These are phyloP conservation scores for Periphyllus acericola DNA, from an alignment of 2,888 invertebrate genomes.

Conservation along the genomic window DNA sequence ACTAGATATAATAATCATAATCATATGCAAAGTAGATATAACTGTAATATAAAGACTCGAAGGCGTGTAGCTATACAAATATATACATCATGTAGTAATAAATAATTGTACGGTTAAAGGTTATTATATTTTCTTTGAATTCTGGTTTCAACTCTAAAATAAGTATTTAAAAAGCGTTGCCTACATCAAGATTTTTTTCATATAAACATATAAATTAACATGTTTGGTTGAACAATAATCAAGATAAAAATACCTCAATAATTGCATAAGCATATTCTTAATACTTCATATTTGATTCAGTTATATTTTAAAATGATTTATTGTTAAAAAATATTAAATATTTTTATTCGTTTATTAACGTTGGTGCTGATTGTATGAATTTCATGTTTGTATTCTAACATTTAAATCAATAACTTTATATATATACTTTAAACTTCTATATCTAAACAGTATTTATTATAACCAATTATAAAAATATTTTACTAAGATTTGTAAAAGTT, in stretches of 20 bases:
- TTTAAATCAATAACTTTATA: not conserved
- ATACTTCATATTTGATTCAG: not conserved
- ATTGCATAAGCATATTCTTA: not conserved
- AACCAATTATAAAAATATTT: not conserved
- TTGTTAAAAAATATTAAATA: not conserved
- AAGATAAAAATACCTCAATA: not conserved
- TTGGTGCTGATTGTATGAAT: not conserved
- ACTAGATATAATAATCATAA: not conserved
- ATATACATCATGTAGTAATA: not conserved
- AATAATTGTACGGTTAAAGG: slow-evolving; percentile 28
- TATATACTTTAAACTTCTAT: not conserved
- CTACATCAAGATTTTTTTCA: not conserved
- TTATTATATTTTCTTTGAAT: not conserved
- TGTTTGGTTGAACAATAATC: not conserved
- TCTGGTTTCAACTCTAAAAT: slow-evolving; percentile 2
- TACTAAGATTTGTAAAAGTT: not conserved
- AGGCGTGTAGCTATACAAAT: slow-evolving; percentile 17
- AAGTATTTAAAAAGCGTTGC: not conserved
- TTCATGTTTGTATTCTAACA: not conserved
- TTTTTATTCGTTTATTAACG: not conserved
- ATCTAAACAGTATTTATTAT: not conserved
- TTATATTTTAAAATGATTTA: not conserved
- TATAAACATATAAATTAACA: not conserved
- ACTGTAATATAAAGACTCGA: not conserved
- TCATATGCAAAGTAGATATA: slow-evolving; percentile 30